Evolutionary conservation across 2,113 vertebrate species (phyloP).

Genomic region (Syrmaticus mikado): DNA sequence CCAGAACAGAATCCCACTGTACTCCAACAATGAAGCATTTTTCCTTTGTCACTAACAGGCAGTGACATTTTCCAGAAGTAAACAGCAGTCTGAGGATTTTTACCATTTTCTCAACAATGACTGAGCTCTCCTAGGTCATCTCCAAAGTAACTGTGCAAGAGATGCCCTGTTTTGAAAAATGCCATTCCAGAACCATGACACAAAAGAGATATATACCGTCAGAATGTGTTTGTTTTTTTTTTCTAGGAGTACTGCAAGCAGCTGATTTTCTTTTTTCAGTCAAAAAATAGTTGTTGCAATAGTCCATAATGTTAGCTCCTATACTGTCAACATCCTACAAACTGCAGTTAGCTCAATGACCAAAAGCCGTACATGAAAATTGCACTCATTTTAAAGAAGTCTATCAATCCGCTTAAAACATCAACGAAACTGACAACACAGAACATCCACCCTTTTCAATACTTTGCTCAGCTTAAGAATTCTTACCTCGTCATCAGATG

Average conservation of each 20-base stretch:
- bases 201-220: not conserved
- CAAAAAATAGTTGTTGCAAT: not conserved
- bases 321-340: not conserved
- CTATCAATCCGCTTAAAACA: not conserved
- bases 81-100: not conserved
- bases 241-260: not conserved
- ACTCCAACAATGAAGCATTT: not conserved
- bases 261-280: not conserved
- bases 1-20: not conserved
- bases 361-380: not conserved
- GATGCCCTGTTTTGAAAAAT: not conserved
- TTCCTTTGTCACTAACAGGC: not conserved
- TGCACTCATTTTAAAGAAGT: not conserved
- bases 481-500: constrained; percentile 88
- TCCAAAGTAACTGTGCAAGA: not conserved
- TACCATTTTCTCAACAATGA: not conserved
- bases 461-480: not conserved
- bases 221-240: not conserved
- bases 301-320: not conserved
- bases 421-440: not conserved
- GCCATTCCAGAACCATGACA: not conserved
- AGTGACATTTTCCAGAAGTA: not conserved
- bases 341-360: not conserved
- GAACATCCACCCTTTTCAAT: not conserved
- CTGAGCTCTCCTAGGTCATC: not conserved